Evolutionary conservation across 2,888 invertebrate genomes (phyloP).

Genomic region (Morinoia aosen): DNA sequence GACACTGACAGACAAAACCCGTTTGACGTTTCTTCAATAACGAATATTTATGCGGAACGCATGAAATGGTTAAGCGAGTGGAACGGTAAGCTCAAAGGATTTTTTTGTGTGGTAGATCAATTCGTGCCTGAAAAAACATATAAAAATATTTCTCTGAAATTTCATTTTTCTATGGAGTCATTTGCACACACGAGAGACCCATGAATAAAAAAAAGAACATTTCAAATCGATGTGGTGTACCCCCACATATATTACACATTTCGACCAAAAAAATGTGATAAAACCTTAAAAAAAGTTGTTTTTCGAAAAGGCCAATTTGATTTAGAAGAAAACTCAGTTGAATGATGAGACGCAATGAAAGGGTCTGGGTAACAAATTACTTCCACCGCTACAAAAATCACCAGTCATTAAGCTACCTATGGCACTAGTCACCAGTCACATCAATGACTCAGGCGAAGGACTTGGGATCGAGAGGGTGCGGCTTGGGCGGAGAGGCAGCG

Average conservation of each 20-base stretch:
- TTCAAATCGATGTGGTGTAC: not conserved
- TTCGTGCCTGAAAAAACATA: no score
- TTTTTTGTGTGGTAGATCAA: not conserved
- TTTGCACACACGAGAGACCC: not conserved
- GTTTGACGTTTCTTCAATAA: not conserved
- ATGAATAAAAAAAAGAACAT: not conserved
- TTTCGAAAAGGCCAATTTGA: no score
- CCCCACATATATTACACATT: not conserved
- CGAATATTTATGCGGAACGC: not conserved
- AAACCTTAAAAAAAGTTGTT: no score
- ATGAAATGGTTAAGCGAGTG: not conserved
- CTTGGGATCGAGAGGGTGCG: conserved; percentile 54
- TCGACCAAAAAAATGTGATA: not conserved
- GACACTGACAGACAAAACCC: not conserved
- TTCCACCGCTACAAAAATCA: not conserved
- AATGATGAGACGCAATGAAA: not conserved
- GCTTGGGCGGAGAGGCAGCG: conserved; percentile 63
- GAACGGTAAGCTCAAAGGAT: not conserved
- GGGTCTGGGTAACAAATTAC: not conserved
- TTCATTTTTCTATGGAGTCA: no score
- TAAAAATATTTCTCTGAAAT: no score
- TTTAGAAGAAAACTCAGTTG: not conserved
- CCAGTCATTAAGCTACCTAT: not conserved
- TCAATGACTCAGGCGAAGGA: not conserved
- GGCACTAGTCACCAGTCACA: not conserved